Evolutionary conservation across 2,797 vertebrate species (phyloP), one percentile per base, ranked within the genome.

Genomic region (Enteromius paludinosus): DNA sequence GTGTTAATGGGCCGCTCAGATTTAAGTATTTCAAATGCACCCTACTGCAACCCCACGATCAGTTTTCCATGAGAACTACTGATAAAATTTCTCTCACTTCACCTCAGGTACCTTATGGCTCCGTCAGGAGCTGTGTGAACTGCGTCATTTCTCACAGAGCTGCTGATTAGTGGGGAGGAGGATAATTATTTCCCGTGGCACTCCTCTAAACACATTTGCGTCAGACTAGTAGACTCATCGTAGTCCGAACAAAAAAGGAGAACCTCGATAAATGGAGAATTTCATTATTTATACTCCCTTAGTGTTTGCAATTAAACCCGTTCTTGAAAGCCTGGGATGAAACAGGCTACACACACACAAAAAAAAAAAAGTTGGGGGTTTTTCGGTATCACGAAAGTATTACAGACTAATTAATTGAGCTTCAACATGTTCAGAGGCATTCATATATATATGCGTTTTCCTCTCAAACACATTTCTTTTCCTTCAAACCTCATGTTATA

Each of bases 141-240:
- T 76, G 76, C 45, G 45, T 82, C 76, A 83, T 68, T 56, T 28
- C 54, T 73, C 73, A 59, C 83, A 72, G 59, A 49, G 62, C 71
- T 83, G 49, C 45, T 45, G 47, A 45, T 71, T 59, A 74, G 80
- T 52, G 45, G 54, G 25, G 15, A 84, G 56, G 38, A 73, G 20
- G 54, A 59, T 62, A 33, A 65, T 82, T 72, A 61, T 82, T 82
- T 71, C 70, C 83, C 23, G 30, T 83, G 76, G 30, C 71, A 75
- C 78, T 84, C 47, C 30, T 70, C 28, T 30, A 65, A 81, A 78
- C 45, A 84, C 17, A 77, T 68, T 70, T 86, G 77, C 35, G 45
- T 77, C 75, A 86, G 74, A 74, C 28, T 47, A 61, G 56, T 65
- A 76, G 56, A 54, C 61, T 64, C 33, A 52, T 75, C 74, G 15